Base-by-base conservation (phyloP, 2,888 invertebrate species). In the Ophion ellenae region DNA sequence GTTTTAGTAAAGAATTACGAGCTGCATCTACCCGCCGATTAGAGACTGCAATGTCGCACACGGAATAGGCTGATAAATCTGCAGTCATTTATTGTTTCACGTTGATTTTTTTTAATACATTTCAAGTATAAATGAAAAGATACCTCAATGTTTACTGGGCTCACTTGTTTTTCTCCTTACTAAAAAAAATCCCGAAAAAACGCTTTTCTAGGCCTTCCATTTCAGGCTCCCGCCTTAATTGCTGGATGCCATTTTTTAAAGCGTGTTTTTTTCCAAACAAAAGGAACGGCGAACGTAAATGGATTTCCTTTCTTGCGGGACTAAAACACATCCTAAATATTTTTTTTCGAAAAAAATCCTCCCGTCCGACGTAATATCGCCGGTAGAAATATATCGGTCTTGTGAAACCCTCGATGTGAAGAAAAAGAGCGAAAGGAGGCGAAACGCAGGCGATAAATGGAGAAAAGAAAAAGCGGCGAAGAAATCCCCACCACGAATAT, bases 351-450 rank as follows among this genome's bases (percentile, higher is more conserved):
- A 71, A 57, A 71, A 70, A 32, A 53, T 32, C 14, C 28, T 9
- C 28, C 10, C 1, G 0, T 2, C 24, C 70, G 53, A 53, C 17
- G 57, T 28, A 9, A 24, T 57, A 47, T 57, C n/a, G 28, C 53
- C 53, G 11, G 36, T 45, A 61, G 14, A 61, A 0, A 36, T 40
- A 24, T 24, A 40, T 45, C 74, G 67, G 1, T 40, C 20, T 17
- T 9, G 78, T 74, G 75, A 74, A 83, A 79, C 61, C 53, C 74
- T 61, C 53, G 11, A 40, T 66, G 40, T 64, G 32, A 28, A 82
- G 74, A 61, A 74, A 67, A 74, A 81, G 28, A 66, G 66, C 47
- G 70, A 57, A 78, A 69, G 69, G 28, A 61, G 57, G 53, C 11
- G 53, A 53, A 17, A 71, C 20, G 57, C n/a, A 28, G 20, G 61